These are phyloP conservation scores for Proterorhinus semilunaris DNA, from an alignment of 2,113 vertebrate genomes.

Conservation along the genomic window DNA sequence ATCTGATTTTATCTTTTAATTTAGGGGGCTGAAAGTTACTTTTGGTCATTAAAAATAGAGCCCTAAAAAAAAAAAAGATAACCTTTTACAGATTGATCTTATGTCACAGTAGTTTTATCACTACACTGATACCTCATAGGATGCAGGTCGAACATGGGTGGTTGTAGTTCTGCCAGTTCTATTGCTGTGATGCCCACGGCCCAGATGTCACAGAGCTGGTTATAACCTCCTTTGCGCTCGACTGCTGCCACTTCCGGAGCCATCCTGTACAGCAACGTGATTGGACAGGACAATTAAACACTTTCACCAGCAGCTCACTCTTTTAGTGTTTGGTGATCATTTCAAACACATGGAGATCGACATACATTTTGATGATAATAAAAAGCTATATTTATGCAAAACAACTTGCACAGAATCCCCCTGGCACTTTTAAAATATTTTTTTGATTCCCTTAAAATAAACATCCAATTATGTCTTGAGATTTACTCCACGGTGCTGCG, in stretches of 20 bases:
- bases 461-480: background rate
- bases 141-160: slow-evolving; percentile 97
- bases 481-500: background rate
- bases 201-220: slow-evolving; percentile 98
- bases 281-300: too few relatives aligned
- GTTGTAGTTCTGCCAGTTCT: slow-evolving; percentile 95
- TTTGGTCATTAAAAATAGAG: slow-evolving; percentile 98
- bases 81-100: background rate
- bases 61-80: slow-evolving; percentile 69
- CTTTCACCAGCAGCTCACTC: too few relatives aligned
- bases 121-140: slow-evolving; percentile 88
- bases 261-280: slow-evolving; percentile 81
- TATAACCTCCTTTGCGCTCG: slow-evolving; percentile 98
- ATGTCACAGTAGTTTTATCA: background rate
- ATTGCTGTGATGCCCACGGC: slow-evolving; percentile 98
- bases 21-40: slow-evolving; percentile 99
- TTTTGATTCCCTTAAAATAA: background rate
- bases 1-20: slow-evolving; percentile 96
- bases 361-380: too few relatives aligned
- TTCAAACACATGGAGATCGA: too few relatives aligned
- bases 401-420: background rate
- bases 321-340: too few relatives aligned
- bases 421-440: background rate
- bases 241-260: slow-evolving; percentile 98
- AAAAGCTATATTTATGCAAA: background rate